A percentile compares a stretch with the other conserved stretches of the same genome.
These are phyloP conservation scores for Centropus unirufus DNA, from an alignment of 2,113 vertebrate genomes.

Conservation along the genomic window DNA sequence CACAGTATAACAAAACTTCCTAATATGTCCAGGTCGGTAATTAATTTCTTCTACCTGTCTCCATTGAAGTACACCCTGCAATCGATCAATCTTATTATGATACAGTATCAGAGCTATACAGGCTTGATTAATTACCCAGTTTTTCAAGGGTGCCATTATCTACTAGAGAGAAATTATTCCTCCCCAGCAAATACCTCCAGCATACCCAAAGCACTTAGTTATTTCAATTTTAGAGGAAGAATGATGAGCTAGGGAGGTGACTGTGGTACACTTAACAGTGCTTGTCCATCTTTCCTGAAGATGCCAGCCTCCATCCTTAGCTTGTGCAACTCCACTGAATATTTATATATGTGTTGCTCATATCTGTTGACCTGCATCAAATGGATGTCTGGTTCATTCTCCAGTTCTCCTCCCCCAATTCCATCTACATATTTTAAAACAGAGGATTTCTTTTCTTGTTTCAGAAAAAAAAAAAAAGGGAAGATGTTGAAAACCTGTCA, in stretches of 20 bases:
- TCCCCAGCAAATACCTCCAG: background rate
- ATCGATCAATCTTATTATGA: background rate
- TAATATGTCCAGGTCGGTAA: background rate
- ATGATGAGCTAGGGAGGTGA: background rate
- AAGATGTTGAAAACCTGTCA: background rate
- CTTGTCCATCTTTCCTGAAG: background rate
- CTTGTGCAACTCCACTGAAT: background rate
- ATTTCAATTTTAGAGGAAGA: background rate
- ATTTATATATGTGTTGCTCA: background rate
- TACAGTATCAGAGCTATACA: background rate
- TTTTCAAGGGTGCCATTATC: background rate
- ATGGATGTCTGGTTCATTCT: background rate
- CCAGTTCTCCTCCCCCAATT: background rate
- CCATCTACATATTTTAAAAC: background rate
- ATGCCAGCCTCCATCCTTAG: background rate
- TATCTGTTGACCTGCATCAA: background rate
- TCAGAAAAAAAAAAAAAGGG: background rate
- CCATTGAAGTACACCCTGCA: background rate
- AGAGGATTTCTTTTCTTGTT: background rate
- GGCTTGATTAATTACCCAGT: constrained; percentile 13
- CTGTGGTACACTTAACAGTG: background rate
- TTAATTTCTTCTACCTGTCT: background rate
- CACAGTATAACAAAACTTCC: background rate
- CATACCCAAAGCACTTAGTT: background rate
- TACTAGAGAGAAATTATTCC: background rate